Percentiles rank a stretch among this genome's conserved stretches.
These are phyloP conservation scores for Oryzaephilus surinamensis DNA, from an alignment of 1,140 invertebrate species.

Conservation along the genomic window DNA sequence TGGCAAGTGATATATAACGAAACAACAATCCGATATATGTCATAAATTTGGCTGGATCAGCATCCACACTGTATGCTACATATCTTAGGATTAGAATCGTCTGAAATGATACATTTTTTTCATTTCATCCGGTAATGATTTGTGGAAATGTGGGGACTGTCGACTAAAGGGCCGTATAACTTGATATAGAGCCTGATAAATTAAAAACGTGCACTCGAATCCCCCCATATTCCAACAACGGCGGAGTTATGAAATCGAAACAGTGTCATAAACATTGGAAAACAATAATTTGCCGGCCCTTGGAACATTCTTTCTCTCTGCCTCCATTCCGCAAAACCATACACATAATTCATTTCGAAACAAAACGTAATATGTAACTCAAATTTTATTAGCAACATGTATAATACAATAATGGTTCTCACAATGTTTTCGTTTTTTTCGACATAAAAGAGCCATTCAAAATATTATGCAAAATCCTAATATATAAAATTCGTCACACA, in stretches of 20 bases:
- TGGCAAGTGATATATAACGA: too few relatives aligned
- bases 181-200: conserved; percentile 41
- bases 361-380: too few relatives aligned
- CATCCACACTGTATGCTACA: conserved; percentile 13
- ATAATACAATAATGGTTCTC: too few relatives aligned
- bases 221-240: conserved; percentile 22
- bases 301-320: conserved; percentile 23
- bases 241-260: conserved; percentile 41
- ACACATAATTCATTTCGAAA: conserved; percentile 31
- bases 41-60: conserved; percentile 16
- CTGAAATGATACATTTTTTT: conserved; percentile 27
- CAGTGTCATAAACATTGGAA: conserved; percentile 41
- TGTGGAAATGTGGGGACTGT: conserved; percentile 30
- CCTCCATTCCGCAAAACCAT: conserved; percentile 20
- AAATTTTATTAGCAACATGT: too few relatives aligned
- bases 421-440: too few relatives aligned
- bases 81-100: conserved; percentile 25
- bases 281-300: conserved; percentile 37
- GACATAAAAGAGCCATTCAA: too few relatives aligned
- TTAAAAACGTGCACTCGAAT: conserved; percentile 38
- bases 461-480: too few relatives aligned
- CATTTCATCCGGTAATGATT: conserved; percentile 30
- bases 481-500: too few relatives aligned
- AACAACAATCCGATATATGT: conserved; percentile 7
- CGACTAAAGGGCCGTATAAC: conserved; percentile 32